Evolutionary conservation across 2,888 invertebrate species (phyloP), one percentile per base, ranked within the genome.

Genomic region (Caenorhabditis becei): DNA sequence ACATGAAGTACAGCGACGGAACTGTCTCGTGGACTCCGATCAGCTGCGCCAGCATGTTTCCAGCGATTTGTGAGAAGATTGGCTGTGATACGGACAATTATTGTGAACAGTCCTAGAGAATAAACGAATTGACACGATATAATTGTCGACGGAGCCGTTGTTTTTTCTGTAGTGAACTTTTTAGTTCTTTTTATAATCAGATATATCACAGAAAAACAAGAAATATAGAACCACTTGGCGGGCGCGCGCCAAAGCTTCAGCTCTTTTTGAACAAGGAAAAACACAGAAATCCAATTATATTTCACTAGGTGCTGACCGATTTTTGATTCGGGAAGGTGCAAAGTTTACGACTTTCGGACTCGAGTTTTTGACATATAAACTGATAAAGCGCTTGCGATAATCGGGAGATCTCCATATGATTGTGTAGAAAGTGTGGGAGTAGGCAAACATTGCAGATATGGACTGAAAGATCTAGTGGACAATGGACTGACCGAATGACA

Each of bases 361-460:
- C 54, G 54, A 14, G 3, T 14, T 26, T 37, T 26, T 47, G 14
- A 7, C 26, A 24, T 74, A 74, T 26, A 74, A 41, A 10, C 59
- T 49, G 49, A 74, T 41, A 53, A 74, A 74, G 11, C 74, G 35
- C 7, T 49, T 47, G 14, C 79, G 72, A 67, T 79, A 79, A 14
- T 79, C 79, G 1, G 35, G 11, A 5, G 79, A 79, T 8, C 79
- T 24, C 67, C 67, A 79, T 24, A 79, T 61, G 41, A 79, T 67
- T 49, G 72, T 62, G 37, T 79, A 79, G 32, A 79, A 79, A 4
- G 72, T 67, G 49, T 79, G 71, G 1, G 79, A 67, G 47, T 62
- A 79, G 37, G 72, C 72, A 7, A 78, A 53, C 66, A 78, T 65
- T n/a, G 66, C 53, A 7, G 24, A 58, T n/a, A 71, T 61, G 0